Evolutionary conservation across 1,140 invertebrate species (phyloP), one percentile per base, ranked within the genome.

Genomic region (Charaxes varanes): DNA sequence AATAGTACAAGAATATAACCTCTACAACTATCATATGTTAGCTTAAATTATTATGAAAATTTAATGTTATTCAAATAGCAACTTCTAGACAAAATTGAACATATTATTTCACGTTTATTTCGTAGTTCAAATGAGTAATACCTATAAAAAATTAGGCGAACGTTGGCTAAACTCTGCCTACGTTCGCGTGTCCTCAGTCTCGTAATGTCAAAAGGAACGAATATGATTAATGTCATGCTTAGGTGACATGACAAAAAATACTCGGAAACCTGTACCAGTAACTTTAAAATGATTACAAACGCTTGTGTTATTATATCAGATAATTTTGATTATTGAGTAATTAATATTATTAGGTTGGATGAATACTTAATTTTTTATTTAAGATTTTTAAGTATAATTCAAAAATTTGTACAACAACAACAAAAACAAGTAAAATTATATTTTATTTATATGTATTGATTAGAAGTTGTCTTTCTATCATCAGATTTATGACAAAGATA

Each of bases 161-260:
- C 76, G 66, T 54, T 69, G 73, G 73, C 72, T 46, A 63, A 49
- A 66, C 38, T 60, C 53, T 67, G 79, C 72, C 76, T 70, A 73
- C 69, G 76, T 80, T 83, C 76, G 73, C 79, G 76, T 80, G 79
- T 83, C 65, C 72, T 61, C 62, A 66, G 67, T 55, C 55, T 60
- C 40, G 61, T 64, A 67, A 79, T 62, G 76, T 80, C 73, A 79
- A 83, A 83, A 77, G 64, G 69, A 70, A 54, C 30, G n/a, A n/a
- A n/a, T 34, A 28, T 38, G 28, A 24, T 12, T 6, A 26, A 24
- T 6, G 22, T 24, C 16, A 15, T 33, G 3, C 11, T 24, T 10
- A 18, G n/a, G 11, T 27, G 22, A 31, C 19, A 23, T 21, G 22
- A 31, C 19, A 23, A 14, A 24, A 24, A n/a, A 24, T 10, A 10